Evolutionary conservation across 2,113 vertebrate genomes (phyloP).

Genomic region (Tinamus guttatus): DNA sequence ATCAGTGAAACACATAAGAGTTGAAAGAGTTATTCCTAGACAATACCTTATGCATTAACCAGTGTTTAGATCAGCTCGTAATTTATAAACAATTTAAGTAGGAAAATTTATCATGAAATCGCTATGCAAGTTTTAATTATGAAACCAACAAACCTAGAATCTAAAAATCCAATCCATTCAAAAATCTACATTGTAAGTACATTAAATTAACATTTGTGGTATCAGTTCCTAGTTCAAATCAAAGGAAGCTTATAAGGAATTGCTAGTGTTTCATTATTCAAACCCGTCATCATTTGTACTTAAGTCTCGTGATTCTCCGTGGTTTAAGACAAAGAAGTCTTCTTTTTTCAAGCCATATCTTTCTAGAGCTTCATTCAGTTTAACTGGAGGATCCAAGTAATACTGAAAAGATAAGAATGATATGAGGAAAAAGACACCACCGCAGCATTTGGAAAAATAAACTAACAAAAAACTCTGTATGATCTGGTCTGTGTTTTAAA

Average conservation of each 20-base stretch:
- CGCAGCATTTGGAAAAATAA: neutral
- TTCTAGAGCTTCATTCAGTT: slow-evolving; percentile 87
- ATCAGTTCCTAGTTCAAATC: neutral
- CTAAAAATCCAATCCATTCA: slow-evolving; percentile 36
- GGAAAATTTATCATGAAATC: neutral
- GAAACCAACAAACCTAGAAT: slow-evolving; percentile 18
- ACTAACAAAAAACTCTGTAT: neutral
- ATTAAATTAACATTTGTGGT: neutral
- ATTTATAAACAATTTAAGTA: slow-evolving; percentile 5
- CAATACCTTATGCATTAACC: neutral
- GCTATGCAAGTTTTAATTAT: slow-evolving; percentile 24
- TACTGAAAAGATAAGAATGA: slow-evolving; percentile 75
- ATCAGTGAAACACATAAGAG: neutral
- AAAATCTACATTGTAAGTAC: neutral
- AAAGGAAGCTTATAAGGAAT: neutral
- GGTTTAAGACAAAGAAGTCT: slow-evolving; percentile 90
- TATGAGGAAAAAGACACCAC: neutral
- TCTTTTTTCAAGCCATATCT: slow-evolving; percentile 84
- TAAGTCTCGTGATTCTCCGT: slow-evolving; percentile 90
- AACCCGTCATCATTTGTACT: slow-evolving; percentile 73
- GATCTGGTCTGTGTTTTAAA: neutral
- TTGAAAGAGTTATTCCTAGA: neutral
- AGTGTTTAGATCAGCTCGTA: slow-evolving; percentile 7
- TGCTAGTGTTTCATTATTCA: slow-evolving; percentile 59
- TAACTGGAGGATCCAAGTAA: slow-evolving; percentile 92